Evolutionary conservation across 92 coral and sea anemone genomes (phyloP), one percentile per base, ranked within the genome.

Genomic region (Bergia puertoricense): DNA sequence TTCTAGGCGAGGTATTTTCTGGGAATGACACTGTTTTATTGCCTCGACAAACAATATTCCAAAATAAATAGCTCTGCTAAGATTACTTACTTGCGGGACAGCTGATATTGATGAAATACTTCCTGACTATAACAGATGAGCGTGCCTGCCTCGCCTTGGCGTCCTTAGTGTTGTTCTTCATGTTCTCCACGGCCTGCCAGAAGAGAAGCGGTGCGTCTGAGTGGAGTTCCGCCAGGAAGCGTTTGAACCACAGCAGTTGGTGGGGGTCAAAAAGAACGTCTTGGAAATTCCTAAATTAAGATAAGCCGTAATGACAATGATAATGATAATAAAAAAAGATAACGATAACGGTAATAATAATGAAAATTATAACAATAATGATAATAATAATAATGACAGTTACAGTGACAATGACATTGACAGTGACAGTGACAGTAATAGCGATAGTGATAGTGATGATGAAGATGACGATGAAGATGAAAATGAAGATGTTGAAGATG

Each of bases 101-200:
- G 56, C 94, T 94, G 23, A 93, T 97, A 67, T 97, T 95, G 73
- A 91, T 89, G 66, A 97, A 97, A 77, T 95, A 97, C 80, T 95
- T 93, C 72, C 91, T 94, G 37, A 94, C 96, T 41, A 97, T 94
- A 77, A 78, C 88, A 11, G 88, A 67, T 3, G 97, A 96, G 81
- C 94, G 94, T 8, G 92, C 91, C 73, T 94, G 99, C 50, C 98
- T 91, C 50, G 99, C 94, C 88, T 96, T 92, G 79, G 91, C 96
- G 71, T 97, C 99, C 81, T 94, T 97, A 42, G 96, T 93, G 89
- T 95, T 95, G 30, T 78, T 90, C 79, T 95, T 95, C 99, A 97
- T 97, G 72, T 91, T 93, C 88, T 97, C 99, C 0, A 97, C 99
- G 18, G 98, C 98, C 79, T 95, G 98, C 99, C 99, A 97, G 90